Evolutionary conservation across 2,888 invertebrate species (phyloP).

Genomic region (Stictocephala bisonia): DNA sequence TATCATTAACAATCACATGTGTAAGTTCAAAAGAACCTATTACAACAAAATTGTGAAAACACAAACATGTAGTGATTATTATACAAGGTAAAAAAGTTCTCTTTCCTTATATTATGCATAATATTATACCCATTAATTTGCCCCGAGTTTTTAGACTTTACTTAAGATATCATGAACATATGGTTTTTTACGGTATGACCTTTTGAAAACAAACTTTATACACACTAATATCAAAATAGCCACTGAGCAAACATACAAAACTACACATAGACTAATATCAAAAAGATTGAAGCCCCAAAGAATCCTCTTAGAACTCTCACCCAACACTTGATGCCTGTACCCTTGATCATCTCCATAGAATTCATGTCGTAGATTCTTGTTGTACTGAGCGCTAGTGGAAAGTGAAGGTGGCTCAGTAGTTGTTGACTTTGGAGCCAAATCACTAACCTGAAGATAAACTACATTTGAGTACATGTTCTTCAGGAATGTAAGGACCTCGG

Average conservation of each 20-base stretch:
- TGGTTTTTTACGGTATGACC: conserved; percentile 77
- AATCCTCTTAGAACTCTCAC: not conserved
- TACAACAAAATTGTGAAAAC: no score
- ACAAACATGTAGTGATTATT: no score
- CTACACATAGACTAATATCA: conserved; percentile 81
- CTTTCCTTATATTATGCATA: no score
- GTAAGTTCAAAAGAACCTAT: no score
- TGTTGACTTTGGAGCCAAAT: conserved; percentile 10
- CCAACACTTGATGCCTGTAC: not conserved
- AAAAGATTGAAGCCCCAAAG: conserved; percentile 69
- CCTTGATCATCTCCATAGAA: conserved; percentile 48
- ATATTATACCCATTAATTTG: no score
- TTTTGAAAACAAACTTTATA: conserved; percentile 78
- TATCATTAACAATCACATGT: no score
- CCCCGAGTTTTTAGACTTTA: conserved; percentile 81
- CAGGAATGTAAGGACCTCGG: conserved; percentile 74
- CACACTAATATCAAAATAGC: conserved; percentile 80
- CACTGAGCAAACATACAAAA: conserved; percentile 80
- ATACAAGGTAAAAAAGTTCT: no score
- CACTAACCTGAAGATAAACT: conserved; percentile 53
- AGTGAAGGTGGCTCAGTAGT: not conserved
- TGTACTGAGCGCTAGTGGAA: not conserved
- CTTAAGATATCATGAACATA: conserved; percentile 77
- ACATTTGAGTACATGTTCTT: conserved; percentile 67
- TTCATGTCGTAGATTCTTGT: conserved; percentile 47